Evolutionary conservation across 2,888 invertebrate species (phyloP).

Genomic region (Galeruca laticollis): DNA sequence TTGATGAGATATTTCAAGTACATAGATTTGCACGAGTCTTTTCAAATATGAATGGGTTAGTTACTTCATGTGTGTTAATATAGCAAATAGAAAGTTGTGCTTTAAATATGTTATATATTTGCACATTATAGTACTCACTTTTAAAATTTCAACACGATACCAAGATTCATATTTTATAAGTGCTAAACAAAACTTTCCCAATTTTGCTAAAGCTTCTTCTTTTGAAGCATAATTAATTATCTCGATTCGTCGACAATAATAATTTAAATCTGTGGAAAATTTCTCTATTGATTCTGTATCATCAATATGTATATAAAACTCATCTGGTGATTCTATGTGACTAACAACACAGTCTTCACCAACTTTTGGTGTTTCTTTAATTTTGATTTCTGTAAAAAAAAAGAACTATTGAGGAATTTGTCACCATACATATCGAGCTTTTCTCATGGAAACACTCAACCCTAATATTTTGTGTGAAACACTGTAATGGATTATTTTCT

Average conservation of each 20-base stretch:
- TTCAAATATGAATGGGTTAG: no score
- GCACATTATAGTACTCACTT: constrained; percentile 42
- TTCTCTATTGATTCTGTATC: constrained; percentile 40
- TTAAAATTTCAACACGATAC: constrained; percentile 51
- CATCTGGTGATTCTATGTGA: constrained; percentile 52
- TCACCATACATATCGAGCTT: no score
- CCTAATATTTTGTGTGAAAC: no score
- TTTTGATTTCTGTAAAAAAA: constrained; percentile 15
- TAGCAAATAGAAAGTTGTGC: no score
- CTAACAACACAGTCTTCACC: constrained; percentile 48
- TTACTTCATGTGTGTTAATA: no score
- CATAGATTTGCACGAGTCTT: no score
- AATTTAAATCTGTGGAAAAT: constrained; percentile 43
- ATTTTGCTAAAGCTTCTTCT: constrained; percentile 43
- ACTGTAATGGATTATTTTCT: no score
- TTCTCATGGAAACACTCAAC: no score
- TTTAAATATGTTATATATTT: no score
- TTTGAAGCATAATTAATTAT: constrained; percentile 44
- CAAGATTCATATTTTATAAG: constrained; percentile 48
- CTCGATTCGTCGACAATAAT: constrained; percentile 35
- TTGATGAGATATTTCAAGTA: no score
- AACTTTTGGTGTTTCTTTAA: constrained; percentile 35
- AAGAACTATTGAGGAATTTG: no score
- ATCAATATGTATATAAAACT: constrained; percentile 55
- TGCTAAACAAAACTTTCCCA: constrained; percentile 52